Evolutionary conservation across 2,113 vertebrate genomes (phyloP), one percentile per base, ranked within the genome.

Genomic region (Ptyas mucosa): DNA sequence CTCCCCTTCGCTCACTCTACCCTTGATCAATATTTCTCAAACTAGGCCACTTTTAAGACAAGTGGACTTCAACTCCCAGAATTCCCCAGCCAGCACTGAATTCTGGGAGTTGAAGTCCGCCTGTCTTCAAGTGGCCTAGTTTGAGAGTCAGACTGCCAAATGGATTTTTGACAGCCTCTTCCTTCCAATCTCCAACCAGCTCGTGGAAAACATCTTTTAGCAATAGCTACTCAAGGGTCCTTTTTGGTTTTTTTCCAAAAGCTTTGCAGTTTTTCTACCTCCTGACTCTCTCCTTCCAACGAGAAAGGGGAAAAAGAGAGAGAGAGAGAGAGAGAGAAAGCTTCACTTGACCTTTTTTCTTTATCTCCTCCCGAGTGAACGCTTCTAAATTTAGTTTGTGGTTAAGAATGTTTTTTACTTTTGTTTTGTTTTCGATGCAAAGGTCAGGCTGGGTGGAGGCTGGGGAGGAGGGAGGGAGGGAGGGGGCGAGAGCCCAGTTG

Each of bases 341-440:
- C 95, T 58, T 97, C 97, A 95, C 93, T 95, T 96, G 97, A 97
- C 97, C 96, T 97, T 97, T 96, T 97, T 97, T 97, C 97, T 98
- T 97, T 96, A 97, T 97, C 96, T 96, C 93, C 97, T 97, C 96
- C 97, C 93, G 93, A 96, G 96, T 97, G 95, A 96, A 97, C 93
- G 92, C 92, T 96, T 95, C 98, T 98, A 97, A 97, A 97, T 97
- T 97, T 97, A 98, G 97, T 11, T 95, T 97, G 97, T 91, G 91
- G 97, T 98, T 98, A 98, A 97, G 97, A 98, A 97, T 97, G 97
- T 97, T 98, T 97, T 97, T 64, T 29, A 64, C 61, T 64, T 64
- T 29, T 64, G 26, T 29, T 29, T 97, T 97, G 69, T 51, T 18
- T 23, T 97, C 97, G 97, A 96, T 95, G 97, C 97, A 98, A 98